A percentile compares a stretch with the other conserved stretches of the same genome.
Conservation (phyloP, 2,113 vertebrate genomes). For the Vidua chalybeata region DNA sequence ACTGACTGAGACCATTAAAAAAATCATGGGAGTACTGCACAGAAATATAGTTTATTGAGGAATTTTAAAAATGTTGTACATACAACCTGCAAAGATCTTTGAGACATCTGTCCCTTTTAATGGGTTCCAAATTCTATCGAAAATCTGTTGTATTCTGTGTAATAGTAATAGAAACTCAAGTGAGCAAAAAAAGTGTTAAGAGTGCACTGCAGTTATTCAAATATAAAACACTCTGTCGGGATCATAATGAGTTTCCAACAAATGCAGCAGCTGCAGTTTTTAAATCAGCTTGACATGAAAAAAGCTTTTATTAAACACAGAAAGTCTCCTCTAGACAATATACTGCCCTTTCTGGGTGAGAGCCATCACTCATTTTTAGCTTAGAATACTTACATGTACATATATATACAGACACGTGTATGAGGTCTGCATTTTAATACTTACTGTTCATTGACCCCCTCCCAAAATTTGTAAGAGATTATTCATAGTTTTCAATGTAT, state of each 20-base stretch:
- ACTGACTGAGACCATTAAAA: neutral
- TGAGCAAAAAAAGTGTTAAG: neutral
- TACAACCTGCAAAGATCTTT: neutral
- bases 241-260: neutral
- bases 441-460: neutral
- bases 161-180: neutral
- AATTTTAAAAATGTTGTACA: neutral
- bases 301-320: neutral
- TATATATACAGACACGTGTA: rapidly evolving
- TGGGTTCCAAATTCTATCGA: neutral
- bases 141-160: neutral
- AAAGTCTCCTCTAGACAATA: neutral
- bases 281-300: neutral
- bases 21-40: neutral
- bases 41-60: neutral
- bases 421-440: neutral
- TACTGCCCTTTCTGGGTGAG: neutral
- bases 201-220: neutral
- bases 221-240: neutral
- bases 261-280: conserved; percentile 1
- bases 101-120: neutral
- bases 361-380: neutral
- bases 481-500: neutral
- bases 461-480: neutral
- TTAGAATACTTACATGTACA: neutral